A percentile compares a stretch with the other conserved stretches of the same genome.
Conservation (phyloP, 2,797 vertebrate genomes). For the Thaleichthys pacificus region DNA sequence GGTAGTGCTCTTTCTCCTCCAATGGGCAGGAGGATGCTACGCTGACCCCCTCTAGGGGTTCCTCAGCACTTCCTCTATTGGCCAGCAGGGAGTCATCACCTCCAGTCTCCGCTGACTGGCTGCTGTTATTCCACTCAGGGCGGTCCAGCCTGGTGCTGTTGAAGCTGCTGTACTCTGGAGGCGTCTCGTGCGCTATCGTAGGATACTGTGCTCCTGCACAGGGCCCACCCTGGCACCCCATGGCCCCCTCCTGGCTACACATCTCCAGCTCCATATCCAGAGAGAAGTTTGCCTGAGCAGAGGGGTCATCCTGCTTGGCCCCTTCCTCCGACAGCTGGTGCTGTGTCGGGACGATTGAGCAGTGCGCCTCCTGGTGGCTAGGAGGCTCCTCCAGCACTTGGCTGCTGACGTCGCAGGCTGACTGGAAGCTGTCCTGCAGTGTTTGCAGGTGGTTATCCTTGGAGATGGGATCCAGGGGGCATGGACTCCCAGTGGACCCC, state of each 20-base stretch:
- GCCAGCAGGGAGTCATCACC: constrained; percentile 17
- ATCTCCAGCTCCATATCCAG: constrained; percentile 50
- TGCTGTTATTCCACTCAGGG: neutral
- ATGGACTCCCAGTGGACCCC: neutral
- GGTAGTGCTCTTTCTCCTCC: neutral
- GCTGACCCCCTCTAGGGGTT: neutral
- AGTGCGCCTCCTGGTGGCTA: neutral
- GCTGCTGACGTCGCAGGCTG: constrained; percentile 10
- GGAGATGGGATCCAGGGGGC: neutral
- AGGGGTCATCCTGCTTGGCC: constrained; percentile 13
- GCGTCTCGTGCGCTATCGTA: neutral
- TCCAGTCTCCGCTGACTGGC: neutral
- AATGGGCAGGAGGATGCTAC: neutral
- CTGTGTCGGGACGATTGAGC: constrained; percentile 1
- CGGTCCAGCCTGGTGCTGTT: constrained; percentile 22
- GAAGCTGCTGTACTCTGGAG: constrained; percentile 47
- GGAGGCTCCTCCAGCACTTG: neutral
- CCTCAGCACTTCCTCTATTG: constrained; percentile 20
- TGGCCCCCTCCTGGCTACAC: neutral
- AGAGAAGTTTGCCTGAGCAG: constrained; percentile 29
- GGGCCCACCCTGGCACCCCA: neutral
- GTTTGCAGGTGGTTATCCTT: neutral
- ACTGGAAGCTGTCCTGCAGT: constrained; percentile 11
- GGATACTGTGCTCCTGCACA: neutral
- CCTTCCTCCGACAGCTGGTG: constrained; percentile 31